phyloP scores from a whole-genome alignment of 2,113 vertebrate genomes.

The Crotalus tigris region DNA sequence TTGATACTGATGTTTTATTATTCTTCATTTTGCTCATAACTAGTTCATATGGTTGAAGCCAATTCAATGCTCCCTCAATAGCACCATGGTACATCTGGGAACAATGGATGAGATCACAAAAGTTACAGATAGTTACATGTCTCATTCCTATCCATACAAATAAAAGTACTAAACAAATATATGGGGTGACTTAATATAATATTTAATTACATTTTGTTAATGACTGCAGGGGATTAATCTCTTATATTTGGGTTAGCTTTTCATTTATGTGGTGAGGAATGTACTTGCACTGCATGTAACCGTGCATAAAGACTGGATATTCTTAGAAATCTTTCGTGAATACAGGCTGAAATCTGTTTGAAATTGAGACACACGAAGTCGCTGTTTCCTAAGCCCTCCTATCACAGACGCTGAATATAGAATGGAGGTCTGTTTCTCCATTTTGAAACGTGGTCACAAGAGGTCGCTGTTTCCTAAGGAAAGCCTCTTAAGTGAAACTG shows the following conservation, averaged over 20 bases:
- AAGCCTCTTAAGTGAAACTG: slow-evolving; percentile 2
- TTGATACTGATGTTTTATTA: not conserved
- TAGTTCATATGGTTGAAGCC: not conserved
- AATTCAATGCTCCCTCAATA: not conserved
- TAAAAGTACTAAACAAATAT: not conserved
- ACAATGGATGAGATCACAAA: not conserved
- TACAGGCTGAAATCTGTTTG: not conserved
- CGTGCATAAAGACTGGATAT: not conserved
- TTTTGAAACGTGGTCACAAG: slow-evolving; percentile 38
- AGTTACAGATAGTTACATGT: not conserved
- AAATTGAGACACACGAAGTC: too few species aligned
- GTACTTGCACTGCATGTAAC: not conserved
- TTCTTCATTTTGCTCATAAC: not conserved
- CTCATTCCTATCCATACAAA: not conserved
- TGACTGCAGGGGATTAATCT: not conserved
- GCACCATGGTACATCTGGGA: not conserved
- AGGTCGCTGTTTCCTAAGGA: slow-evolving; percentile 62
- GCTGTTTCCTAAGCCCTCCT: too few species aligned
- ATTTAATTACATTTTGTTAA: not conserved
- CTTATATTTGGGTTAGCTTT: not conserved
- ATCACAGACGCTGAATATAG: not conserved
- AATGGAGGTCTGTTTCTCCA: not conserved
- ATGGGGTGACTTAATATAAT: not conserved
- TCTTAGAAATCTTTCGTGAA: not conserved
- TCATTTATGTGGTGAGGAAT: not conserved